These are phyloP conservation scores for Priocnemis perturbator DNA, from an alignment of 2,888 invertebrate species.

Conservation along the genomic window DNA sequence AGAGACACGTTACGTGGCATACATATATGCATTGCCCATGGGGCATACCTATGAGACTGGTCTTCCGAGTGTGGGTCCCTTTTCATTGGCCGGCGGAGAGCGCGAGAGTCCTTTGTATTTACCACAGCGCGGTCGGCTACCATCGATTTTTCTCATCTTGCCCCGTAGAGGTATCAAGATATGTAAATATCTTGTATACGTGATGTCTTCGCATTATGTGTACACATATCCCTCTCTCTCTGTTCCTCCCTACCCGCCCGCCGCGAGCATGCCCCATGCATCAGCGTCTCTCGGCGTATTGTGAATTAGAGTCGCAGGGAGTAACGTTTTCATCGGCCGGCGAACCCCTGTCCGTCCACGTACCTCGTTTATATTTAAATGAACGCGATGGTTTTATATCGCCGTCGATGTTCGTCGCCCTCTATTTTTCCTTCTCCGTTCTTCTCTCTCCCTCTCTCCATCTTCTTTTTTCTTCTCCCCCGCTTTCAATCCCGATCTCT, in stretches of 20 bases:
- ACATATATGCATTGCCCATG: no score
- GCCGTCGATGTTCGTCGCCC: slow-evolving; percentile 18
- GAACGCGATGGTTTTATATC: slow-evolving; percentile 52
- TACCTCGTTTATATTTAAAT: slow-evolving; percentile 58
- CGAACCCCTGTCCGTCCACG: background rate
- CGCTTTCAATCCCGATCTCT: background rate
- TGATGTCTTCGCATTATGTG: slow-evolving; percentile 13
- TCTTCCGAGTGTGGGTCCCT: no score
- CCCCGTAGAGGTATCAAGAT: slow-evolving; percentile 45
- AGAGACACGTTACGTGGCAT: no score
- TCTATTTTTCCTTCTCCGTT: background rate
- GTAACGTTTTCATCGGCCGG: slow-evolving; percentile 47
- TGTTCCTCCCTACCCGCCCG: no score
- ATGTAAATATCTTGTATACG: slow-evolving; percentile 46
- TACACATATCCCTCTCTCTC: background rate
- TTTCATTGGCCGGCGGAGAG: no score
- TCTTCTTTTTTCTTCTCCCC: background rate
- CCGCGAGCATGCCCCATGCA: slow-evolving; percentile 1
- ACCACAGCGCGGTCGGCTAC: background rate
- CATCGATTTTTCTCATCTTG: slow-evolving; percentile 42
- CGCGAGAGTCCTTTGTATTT: no score
- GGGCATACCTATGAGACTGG: no score
- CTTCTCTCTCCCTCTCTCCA: background rate
- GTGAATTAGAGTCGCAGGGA: slow-evolving; percentile 6
- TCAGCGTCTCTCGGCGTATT: slow-evolving; percentile 6